phyloP scores from a whole-genome alignment of 2,888 invertebrate genomes.

The Fragum fragum region DNA sequence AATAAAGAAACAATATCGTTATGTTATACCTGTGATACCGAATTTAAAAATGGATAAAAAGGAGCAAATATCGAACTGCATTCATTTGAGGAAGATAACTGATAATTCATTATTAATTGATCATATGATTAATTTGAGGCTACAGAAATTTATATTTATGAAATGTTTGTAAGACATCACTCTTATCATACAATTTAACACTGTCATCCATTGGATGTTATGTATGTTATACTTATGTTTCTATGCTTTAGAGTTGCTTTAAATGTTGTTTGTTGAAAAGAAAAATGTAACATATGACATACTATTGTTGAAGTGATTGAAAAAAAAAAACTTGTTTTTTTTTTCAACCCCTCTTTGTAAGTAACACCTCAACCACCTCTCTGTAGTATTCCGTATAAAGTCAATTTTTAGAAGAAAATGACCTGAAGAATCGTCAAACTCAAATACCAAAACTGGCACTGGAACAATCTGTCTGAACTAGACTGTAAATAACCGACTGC shows the following conservation, averaged over 20 bases:
- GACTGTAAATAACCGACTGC: neutral
- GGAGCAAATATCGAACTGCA: neutral
- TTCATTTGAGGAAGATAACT: neutral
- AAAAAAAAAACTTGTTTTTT: no score
- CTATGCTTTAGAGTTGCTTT: neutral
- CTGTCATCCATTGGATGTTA: neutral
- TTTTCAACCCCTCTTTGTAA: neutral
- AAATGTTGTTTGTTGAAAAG: neutral
- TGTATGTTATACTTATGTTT: neutral
- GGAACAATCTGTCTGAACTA: neutral
- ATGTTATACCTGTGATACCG: no score
- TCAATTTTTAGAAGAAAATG: neutral
- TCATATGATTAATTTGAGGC: neutral
- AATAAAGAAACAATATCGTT: no score
- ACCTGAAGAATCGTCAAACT: neutral
- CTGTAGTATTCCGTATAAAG: no score
- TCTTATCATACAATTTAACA: neutral
- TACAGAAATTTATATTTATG: neutral
- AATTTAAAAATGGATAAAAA: neutral
- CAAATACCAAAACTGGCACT: neutral
- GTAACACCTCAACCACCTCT: no score
- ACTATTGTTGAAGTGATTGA: neutral
- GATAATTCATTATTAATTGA: neutral
- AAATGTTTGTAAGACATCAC: no score
- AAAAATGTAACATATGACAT: neutral